phyloP scores from a whole-genome alignment of 2,797 vertebrate species.

The Halcyon smyrnensis region DNA sequence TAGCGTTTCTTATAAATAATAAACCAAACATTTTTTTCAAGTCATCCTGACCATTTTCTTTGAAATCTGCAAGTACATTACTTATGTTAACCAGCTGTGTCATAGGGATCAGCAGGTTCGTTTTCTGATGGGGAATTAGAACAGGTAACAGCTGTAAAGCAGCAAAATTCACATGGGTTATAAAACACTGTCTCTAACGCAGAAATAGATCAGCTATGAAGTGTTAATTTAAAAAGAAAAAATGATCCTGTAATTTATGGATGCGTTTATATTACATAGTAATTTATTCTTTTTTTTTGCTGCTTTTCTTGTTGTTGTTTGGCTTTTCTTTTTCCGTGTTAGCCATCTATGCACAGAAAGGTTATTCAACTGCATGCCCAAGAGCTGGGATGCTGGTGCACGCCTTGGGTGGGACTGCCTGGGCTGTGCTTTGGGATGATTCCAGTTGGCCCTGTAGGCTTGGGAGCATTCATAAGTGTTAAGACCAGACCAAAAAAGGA shows the following conservation, averaged over 20 bases:
- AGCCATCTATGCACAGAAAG: not conserved
- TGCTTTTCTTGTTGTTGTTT: not conserved
- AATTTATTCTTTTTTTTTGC: not conserved
- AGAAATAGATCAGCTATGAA: not conserved
- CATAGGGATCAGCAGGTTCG: not conserved
- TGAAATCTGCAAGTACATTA: slow-evolving; percentile 40
- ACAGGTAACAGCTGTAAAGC: slow-evolving; percentile 3
- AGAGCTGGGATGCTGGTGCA: accelerated
- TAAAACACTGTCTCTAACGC: not conserved
- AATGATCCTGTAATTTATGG: not conserved
- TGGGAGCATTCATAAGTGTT: not conserved
- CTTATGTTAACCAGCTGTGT: not conserved
- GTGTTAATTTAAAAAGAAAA: not conserved
- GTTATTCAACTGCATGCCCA: not conserved
- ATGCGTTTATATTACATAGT: not conserved
- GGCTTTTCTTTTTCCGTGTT: not conserved
- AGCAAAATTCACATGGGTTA: not conserved
- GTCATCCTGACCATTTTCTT: slow-evolving; percentile 41
- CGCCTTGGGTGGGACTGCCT: accelerated
- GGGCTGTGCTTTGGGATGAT: not conserved
- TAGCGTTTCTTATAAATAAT: slow-evolving; percentile 26
- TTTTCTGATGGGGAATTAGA: not conserved
- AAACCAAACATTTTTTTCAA: not conserved
- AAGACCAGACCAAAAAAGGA: not conserved
- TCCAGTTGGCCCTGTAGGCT: accelerated